Evolutionary conservation across 2,113 vertebrate species (phyloP).

Genomic region (Oreochromis niloticus): DNA sequence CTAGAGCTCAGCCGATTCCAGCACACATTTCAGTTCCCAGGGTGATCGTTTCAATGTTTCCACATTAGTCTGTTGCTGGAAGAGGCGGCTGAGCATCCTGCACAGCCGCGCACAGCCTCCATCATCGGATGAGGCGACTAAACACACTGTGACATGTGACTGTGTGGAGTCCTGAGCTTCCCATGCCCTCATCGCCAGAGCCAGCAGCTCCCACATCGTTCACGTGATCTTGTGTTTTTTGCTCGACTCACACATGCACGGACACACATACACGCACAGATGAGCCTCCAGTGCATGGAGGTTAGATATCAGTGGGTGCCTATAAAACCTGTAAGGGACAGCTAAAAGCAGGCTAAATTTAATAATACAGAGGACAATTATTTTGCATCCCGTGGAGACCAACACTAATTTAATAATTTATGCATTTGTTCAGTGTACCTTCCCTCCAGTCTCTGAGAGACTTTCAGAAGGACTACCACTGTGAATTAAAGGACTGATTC

Average conservation of each 20-base stretch:
- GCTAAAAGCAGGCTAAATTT: slow-evolving; percentile 56
- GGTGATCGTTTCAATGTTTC: background rate
- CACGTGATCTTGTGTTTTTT: background rate
- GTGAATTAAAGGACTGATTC: background rate
- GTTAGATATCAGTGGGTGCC: background rate
- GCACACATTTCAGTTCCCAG: background rate
- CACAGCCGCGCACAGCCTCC: fast-evolving
- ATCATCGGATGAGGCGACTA: background rate
- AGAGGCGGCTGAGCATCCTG: background rate
- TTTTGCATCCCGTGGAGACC: slow-evolving; percentile 57
- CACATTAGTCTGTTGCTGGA: background rate
- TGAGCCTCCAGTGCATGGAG: background rate
- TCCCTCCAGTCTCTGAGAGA: slow-evolving; percentile 31
- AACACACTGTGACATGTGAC: background rate
- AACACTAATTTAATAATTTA: slow-evolving; percentile 73
- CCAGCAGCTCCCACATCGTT: background rate
- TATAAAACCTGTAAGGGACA: slow-evolving; percentile 20
- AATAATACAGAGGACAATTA: slow-evolving; percentile 72
- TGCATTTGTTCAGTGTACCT: slow-evolving; percentile 49
- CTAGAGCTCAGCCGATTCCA: background rate
- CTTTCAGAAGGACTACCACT: slow-evolving; percentile 51
- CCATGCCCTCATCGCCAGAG: background rate
- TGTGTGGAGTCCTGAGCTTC: too few species aligned
- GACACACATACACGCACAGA: background rate
- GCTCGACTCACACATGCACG: background rate